These are phyloP conservation scores for Bufotes viridis DNA, from an alignment of 2,797 vertebrate species.

Conservation along the genomic window DNA sequence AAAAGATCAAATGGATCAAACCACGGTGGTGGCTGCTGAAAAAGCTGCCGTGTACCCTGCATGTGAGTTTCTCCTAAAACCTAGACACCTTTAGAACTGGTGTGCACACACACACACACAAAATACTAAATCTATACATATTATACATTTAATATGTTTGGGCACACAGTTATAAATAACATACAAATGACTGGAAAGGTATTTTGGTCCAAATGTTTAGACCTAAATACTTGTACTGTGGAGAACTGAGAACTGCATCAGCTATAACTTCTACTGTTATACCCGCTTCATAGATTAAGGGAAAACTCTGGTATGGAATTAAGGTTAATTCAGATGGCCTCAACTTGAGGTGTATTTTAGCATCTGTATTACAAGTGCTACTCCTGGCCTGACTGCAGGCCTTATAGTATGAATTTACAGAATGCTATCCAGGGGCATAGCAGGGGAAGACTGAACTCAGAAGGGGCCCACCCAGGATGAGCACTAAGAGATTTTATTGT, in stretches of 20 bases:
- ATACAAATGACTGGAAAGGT: too few species aligned
- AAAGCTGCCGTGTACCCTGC: neutral
- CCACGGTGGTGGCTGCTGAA: neutral
- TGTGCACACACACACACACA: too few species aligned
- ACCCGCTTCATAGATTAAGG: neutral
- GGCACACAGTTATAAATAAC: neutral
- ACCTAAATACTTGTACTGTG: neutral
- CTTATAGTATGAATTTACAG: too few species aligned
- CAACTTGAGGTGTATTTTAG: neutral
- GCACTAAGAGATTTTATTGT: too few species aligned
- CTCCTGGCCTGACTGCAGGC: too few species aligned
- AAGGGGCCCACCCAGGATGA: too few species aligned
- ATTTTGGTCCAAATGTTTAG: too few species aligned
- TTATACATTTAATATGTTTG: neutral
- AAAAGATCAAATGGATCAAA: slow-evolving; percentile 23
- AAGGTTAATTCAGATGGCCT: neutral
- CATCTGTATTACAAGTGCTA: neutral
- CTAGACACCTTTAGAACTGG: too few species aligned
- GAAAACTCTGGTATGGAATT: neutral
- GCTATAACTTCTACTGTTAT: neutral
- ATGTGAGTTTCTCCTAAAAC: neutral
- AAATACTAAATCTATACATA: too few species aligned
- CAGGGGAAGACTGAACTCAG: too few species aligned
- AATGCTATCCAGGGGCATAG: too few species aligned
- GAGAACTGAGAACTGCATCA: too few species aligned